phyloP scores from a whole-genome alignment of 2,113 vertebrate species.

The Daboia siamensis region DNA sequence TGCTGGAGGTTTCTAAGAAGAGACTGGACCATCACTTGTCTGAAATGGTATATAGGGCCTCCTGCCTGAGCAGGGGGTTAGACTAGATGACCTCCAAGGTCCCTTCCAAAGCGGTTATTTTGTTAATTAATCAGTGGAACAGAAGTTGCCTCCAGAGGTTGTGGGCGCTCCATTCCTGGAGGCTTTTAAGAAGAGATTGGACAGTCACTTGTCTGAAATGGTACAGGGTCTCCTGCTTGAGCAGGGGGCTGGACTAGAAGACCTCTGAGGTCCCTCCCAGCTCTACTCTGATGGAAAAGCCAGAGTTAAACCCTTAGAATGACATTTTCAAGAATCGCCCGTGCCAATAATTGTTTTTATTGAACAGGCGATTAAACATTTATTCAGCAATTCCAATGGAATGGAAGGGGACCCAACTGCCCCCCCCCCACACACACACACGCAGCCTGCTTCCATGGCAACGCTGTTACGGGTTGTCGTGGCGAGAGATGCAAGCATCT shows the following conservation, averaged over 20 bases:
- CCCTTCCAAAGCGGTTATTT: too few relatives aligned
- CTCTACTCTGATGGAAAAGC: background rate
- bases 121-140: too few relatives aligned
- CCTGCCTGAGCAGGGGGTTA: too few relatives aligned
- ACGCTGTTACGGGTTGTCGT: background rate
- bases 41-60: too few relatives aligned
- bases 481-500: background rate
- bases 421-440: background rate
- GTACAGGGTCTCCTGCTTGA: background rate
- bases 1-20: too few relatives aligned
- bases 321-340: background rate
- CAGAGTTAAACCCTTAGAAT: background rate
- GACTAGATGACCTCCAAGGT: too few relatives aligned
- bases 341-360: background rate
- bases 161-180: too few relatives aligned
- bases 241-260: background rate
- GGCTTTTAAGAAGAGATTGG: too few relatives aligned
- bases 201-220: too few relatives aligned
- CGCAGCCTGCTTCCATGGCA: background rate
- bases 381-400: background rate
- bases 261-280: background rate
- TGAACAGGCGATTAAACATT: background rate
- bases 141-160: too few relatives aligned
- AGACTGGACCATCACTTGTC: too few relatives aligned
- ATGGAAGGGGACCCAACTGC: background rate